Evolutionary conservation across 2,113 vertebrate genomes (phyloP), one percentile per base, ranked within the genome.

Genomic region (Apteryx mantelli): DNA sequence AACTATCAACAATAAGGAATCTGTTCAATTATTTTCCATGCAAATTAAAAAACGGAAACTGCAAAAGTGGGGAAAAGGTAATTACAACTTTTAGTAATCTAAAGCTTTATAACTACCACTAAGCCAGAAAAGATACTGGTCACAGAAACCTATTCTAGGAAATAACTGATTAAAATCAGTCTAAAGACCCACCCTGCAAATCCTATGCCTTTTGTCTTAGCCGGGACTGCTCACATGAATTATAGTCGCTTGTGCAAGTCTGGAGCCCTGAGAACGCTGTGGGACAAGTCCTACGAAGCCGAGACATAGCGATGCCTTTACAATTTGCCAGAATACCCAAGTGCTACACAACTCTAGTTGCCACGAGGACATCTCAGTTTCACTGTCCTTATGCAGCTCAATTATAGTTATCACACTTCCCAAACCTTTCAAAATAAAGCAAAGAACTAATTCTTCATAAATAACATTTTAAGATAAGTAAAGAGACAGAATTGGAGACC

Each of bases 301-400:
- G 10, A 36, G 18, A 18, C 21, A 19, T 36, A 3, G 32, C 74
- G 7, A 26, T 40, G 28, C 40, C 74, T 26, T 50, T 24, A 5
- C 2, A 1, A 19, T 25, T 7, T 7, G 5, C 34, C 19, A 3
- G 1, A 30, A 13, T 6, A 16, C 17, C 38, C 56, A 4, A 2
- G 12, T 3, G 18, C 30, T 40, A 66, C 18, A 48, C 9, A 11
- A 7, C 53, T 30, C 44, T 12, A 11, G 52, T 18, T 15, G 6
- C 42, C 52, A 18, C 11, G 16, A 4, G n/a, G 13, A n/a, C 36
- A 32, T 53, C 50, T 21, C 58, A 8, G 13, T 8, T 58, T 6
- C 65, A 8, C n/a, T 9, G 44, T 7, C 14, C 4, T 26, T 22
- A 15, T 1, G 3, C 13, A 28, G 21, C 20, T 17, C 79, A 17